Evolutionary conservation across 2,888 invertebrate species (phyloP), one percentile per base, ranked within the genome.

Genomic region (Dicranocentrus wangi): DNA sequence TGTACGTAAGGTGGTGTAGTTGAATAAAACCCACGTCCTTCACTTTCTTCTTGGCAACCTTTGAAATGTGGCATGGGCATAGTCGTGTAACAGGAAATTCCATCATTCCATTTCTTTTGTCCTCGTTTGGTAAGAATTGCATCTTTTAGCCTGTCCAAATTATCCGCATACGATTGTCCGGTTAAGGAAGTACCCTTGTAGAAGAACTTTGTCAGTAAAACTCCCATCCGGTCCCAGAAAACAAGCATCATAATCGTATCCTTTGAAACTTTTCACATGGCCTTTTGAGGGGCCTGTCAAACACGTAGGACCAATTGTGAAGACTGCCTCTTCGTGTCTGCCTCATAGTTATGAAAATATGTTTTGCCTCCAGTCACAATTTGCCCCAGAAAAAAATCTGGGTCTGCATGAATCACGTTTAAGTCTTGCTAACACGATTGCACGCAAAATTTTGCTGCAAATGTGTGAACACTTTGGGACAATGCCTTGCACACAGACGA

Each of bases 1-100:
- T 58, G 47, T 70, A 76, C 5, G 68, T 66, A 53, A 42, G 76
- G 21, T 76, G 60, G 27, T 39, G 13, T 0, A 76, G 55, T 43
- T 68, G 19, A n/a, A 51, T 32, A 8, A 68, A 66, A 2, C 43
- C 55, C 7, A 25, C 1, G 17, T 76, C 43, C 1, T 8, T 21
- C n/a, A 43, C 17, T 19, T 19, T 43, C 21, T 39, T 10, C 43
- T 66, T 17, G 10, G 58, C 66, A 23, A 76, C 43, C 53, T 17
- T 55, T 3, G 27, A 42, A 15, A 58, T 68, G 21, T 76, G 68
- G 28, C 39, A 1, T 1, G 68, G 68, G 76, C 42, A 55, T 53
- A 68, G 27, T 58, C 43, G 25, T 68, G 76, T 8, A 68, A 47
- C 5, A 27, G 66, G 42, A 63, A 28, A 75, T 3, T 55, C 51